Evolutionary conservation across 2,113 vertebrate genomes (phyloP), one percentile per base, ranked within the genome.

Genomic region (Podocnemis expansa): DNA sequence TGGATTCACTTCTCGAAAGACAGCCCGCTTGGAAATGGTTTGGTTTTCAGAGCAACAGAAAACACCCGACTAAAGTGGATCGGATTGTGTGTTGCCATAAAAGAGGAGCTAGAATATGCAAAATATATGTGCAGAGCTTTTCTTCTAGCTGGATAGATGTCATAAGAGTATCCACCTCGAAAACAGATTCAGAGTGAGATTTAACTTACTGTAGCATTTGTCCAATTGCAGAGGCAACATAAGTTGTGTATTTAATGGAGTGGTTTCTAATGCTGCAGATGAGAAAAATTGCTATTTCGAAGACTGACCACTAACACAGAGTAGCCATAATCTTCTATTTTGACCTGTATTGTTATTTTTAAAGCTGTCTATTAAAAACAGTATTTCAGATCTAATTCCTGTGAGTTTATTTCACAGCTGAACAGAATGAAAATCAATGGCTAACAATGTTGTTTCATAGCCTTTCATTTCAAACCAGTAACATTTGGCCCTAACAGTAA

Each of bases 1-100:
- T 76, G 73, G 24, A 43, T 25, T 75, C 41, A 43, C 41, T 75
- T 43, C 10, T 27, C 45, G 38, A 41, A 75, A 43, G 24, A 25
- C 25, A 16, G 51, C 16, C 43, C 14, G 22, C 22, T 16, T 21
- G 41, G 16, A 41, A 27, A 25, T 45, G 12, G 13, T 27, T 45
- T 76, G 38, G 2, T 43, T 76, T 76, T 45, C 12, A 45, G 0
- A 0, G 0, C 5, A 29, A 67, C 80, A 51, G 1, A 41, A 49
- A 88, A 5, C 38, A 31, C 17, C 4, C 11, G 6, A 27, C 60
- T 70, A 45, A 70, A 60, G 47, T 47, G 14, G 43, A 25, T 45
- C 16, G 41, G 24, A 45, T 27, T 25, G 25, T 14, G 9, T 45
- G 41, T 45, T 76, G 24, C 11, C 73, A 76, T 24, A 41, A 38